Conservation (phyloP, 2,797 vertebrate genomes). For the Microcaecilia unicolor region DNA sequence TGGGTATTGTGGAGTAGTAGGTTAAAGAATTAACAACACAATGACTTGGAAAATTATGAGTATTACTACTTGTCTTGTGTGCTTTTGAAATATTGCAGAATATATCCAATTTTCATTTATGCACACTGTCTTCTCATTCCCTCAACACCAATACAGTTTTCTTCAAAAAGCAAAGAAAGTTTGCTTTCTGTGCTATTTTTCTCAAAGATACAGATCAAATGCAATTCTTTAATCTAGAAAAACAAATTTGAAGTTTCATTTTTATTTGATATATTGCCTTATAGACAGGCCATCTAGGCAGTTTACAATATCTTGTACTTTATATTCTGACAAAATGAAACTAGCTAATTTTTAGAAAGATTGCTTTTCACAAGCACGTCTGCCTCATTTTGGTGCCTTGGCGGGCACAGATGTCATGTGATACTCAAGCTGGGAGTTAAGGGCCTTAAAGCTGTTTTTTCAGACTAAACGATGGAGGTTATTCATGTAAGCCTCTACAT, state of each 20-base stretch:
- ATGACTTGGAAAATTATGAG: too few species aligned
- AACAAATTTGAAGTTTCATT: too few species aligned
- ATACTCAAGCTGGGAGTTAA: conserved; percentile 41
- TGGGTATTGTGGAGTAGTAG: too few species aligned
- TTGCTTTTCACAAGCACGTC: conserved; percentile 17
- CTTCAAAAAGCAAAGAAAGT: neutral
- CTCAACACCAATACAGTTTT: too few species aligned
- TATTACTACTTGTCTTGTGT: too few species aligned
- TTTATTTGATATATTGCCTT: too few species aligned
- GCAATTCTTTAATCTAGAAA: conserved; percentile 23
- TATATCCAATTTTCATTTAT: neutral
- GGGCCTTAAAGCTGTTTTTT: conserved; percentile 41
- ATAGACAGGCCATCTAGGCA: too few species aligned
- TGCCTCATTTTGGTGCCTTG: conserved; percentile 21
- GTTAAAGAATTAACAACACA: too few species aligned
- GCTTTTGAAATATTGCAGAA: too few species aligned
- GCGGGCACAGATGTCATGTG: conserved; percentile 43
- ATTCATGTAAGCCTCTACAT: too few species aligned
- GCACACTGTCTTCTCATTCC: neutral
- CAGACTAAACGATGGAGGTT: conserved; percentile 50
- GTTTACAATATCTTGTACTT: too few species aligned
- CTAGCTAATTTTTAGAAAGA: conserved; percentile 32
- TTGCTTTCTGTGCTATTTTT: neutral
- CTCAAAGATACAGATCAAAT: too few species aligned
- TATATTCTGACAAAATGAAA: conserved; percentile 32